Percentiles rank a stretch among this genome's conserved stretches.
Evolutionary conservation across 2,888 invertebrate genomes (phyloP).

Genomic region (Agriopis aurantiaria): DNA sequence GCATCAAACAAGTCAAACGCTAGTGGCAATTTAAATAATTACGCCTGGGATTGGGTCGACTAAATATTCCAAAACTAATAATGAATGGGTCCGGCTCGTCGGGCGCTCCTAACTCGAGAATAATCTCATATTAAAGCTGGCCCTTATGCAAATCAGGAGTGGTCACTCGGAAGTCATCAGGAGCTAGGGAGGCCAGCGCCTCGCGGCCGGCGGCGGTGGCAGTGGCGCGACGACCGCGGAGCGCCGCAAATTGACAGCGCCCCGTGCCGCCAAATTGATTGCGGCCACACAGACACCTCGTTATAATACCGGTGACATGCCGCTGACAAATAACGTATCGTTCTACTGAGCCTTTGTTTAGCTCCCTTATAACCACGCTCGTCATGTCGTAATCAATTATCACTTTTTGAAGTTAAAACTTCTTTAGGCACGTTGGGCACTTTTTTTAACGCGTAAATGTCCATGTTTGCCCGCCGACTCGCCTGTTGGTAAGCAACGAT

Average conservation of each 20-base stretch:
- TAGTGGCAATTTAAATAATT: slow-evolving; percentile 70
- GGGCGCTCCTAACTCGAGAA: slow-evolving; percentile 75
- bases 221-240: slow-evolving; percentile 30
- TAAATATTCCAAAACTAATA: slow-evolving; percentile 83
- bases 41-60: slow-evolving; percentile 65
- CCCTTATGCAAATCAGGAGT: slow-evolving; percentile 84
- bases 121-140: slow-evolving; percentile 82
- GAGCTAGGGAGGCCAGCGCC: slow-evolving; percentile 38
- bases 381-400: slow-evolving; percentile 11
- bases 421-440: too few species aligned
- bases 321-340: slow-evolving; percentile 53
- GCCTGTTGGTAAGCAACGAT: too few species aligned
- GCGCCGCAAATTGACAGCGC: slow-evolving; percentile 76
- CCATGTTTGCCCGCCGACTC: too few species aligned
- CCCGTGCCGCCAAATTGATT: slow-evolving; percentile 75
- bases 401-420: neutral
- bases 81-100: slow-evolving; percentile 70
- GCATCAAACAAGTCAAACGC: slow-evolving; percentile 61
- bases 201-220: slow-evolving; percentile 41
- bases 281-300: slow-evolving; percentile 69
- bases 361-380: slow-evolving; percentile 39
- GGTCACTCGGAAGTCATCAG: slow-evolving; percentile 85
- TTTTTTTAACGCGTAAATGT: too few species aligned
- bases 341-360: slow-evolving; percentile 46
- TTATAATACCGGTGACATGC: slow-evolving; percentile 64